A percentile compares a stretch with the other conserved stretches of the same genome.
phyloP scores from a whole-genome alignment of 2,797 vertebrate species.

The Astyanax mexicanus region DNA sequence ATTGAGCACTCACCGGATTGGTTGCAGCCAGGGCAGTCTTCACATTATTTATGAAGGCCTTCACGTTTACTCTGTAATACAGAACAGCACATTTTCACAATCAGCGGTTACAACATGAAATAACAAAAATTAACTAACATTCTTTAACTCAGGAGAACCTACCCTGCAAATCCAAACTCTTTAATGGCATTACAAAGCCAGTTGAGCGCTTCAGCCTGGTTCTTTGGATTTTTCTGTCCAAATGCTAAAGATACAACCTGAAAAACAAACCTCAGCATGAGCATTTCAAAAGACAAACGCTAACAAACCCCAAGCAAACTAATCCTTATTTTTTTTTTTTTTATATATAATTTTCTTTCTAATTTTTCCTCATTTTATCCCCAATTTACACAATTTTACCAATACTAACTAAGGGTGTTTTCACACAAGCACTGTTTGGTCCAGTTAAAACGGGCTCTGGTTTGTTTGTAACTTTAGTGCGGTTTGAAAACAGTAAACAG shows the following conservation, averaged over 20 bases:
- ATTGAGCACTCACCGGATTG: constrained; percentile 87
- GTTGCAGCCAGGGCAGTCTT: constrained; percentile 95
- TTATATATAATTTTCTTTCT: no score
- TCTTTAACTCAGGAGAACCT: constrained; percentile 28
- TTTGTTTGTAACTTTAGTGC: no score
- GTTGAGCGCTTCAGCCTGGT: constrained; percentile 94
- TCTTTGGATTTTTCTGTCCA: constrained; percentile 98
- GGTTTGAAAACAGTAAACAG: no score
- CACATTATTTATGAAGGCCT: constrained; percentile 95
- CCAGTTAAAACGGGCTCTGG: no score
- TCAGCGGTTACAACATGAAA: neutral
- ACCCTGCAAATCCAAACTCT: constrained; percentile 98
- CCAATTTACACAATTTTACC: no score
- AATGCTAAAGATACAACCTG: constrained; percentile 93
- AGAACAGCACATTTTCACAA: neutral
- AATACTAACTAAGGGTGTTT: no score
- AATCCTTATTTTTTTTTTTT: no score
- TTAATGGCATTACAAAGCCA: constrained; percentile 97
- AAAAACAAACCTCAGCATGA: no score
- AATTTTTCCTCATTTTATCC: no score
- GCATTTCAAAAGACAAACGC: no score
- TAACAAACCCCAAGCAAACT: no score
- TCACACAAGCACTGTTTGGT: no score
- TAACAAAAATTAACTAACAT: neutral
- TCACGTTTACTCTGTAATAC: constrained; percentile 89